Evolutionary conservation across 2,113 vertebrate species (phyloP), one percentile per base, ranked within the genome.

Genomic region (human (Homo sapiens)): DNA sequence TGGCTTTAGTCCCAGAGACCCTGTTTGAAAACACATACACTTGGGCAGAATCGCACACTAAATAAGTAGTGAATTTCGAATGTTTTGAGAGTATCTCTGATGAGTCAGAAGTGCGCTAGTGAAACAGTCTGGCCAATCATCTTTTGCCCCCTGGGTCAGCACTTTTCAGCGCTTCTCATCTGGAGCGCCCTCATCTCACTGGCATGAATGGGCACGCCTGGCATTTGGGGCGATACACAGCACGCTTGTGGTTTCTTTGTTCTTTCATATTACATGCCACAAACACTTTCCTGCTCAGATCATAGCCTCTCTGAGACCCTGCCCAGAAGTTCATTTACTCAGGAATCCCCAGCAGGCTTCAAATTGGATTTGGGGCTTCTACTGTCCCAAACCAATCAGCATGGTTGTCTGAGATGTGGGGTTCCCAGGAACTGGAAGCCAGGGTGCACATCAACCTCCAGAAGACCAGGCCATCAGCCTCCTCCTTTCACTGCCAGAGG

Each of bases 241-340:
- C 50, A 45, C 35, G 17, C 17, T 23, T 96, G 72, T 57, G 66
- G 52, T 82, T 85, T 94, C 57, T 79, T 57, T 61, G 1, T 59
- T 64, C 78, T 52, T 84, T 27, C 43, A 11, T 61, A 3, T 27
- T 93, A 40, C 18, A 50, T 43, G 91, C 23, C 50, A 5, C 68
- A 86, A 94, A 43, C 70, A 80, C 86, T 84, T 72, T 52, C 48
- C 57, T 64, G 78, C 91, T 81, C 93, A 88, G 68, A 52, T 61
- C 17, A 9, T 32, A 75, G 82, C 48, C 3, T 92, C 43, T 89
- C 52, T 79, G 92, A 83, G 61, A 92, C 59, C 27, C 61, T 87
- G 86, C 64, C 75, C 70, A 57, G 93, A 80, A 94, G 84, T 80
- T 83, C 89, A 96, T 59, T 83, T 66, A 22, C 90, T 95, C 84